Evolutionary conservation across 2,113 vertebrate species (phyloP).

Genomic region (Pogona vitticeps): DNA sequence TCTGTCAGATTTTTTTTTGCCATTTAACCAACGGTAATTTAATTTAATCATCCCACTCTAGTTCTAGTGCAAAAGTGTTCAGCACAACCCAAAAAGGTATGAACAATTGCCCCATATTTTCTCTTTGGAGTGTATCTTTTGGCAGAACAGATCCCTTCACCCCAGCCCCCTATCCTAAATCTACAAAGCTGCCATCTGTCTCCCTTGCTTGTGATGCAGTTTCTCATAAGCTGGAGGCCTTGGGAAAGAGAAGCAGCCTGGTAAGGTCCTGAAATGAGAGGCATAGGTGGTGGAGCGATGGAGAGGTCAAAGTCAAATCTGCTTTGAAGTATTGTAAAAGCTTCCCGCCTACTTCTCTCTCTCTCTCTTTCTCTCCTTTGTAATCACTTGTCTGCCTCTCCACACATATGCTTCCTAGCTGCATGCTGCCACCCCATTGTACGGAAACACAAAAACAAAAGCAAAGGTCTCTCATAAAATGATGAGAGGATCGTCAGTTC

Average conservation of each 20-base stretch:
- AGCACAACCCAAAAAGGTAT: slow-evolving; percentile 16
- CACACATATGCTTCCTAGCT: slow-evolving; percentile 45
- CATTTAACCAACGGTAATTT: background rate
- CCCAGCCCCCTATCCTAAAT: slow-evolving; percentile 26
- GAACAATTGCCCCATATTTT: slow-evolving; percentile 12
- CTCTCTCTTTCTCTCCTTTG: slow-evolving; percentile 21
- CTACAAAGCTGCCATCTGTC: slow-evolving; percentile 42
- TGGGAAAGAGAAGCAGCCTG: slow-evolving; percentile 31
- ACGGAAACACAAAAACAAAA: background rate
- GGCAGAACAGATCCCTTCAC: slow-evolving; percentile 23
- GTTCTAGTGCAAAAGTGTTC: slow-evolving; percentile 16
- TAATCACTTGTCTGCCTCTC: slow-evolving; percentile 57
- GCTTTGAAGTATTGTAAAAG: slow-evolving; percentile 62
- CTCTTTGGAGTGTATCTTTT: background rate
- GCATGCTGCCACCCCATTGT: slow-evolving; percentile 44
- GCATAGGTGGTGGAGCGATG: slow-evolving; percentile 50
- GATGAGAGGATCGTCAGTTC: background rate
- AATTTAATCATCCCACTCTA: slow-evolving; percentile 25
- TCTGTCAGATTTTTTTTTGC: background rate
- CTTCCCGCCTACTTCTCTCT: slow-evolving; percentile 45
- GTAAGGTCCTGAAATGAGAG: slow-evolving; percentile 53
- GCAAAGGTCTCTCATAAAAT: background rate
- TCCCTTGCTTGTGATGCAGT: slow-evolving; percentile 60
- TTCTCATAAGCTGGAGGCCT: slow-evolving; percentile 47
- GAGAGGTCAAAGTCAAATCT: slow-evolving; percentile 63